Base-by-base conservation (phyloP, 2,888 invertebrate species). In the Nectonema munidae region DNA sequence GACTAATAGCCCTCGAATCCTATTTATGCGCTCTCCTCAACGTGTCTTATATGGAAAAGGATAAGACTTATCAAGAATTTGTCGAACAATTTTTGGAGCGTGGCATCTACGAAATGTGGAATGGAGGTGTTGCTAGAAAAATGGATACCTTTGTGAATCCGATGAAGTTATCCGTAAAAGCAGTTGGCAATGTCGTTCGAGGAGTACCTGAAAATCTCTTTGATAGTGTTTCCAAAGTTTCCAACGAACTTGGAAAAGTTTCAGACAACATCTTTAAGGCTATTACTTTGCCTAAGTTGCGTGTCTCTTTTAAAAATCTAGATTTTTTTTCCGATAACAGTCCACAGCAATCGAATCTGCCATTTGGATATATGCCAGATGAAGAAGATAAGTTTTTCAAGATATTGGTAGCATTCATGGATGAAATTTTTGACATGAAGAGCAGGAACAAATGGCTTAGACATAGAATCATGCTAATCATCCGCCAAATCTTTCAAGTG, bases 201-300 rank as follows among this genome's bases (percentile, higher is more conserved):
- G 69, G 71, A 37, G 71, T 76, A 63, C 77, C 79, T 1, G 77
- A 79, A 50, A 72, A 72, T 47, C 65, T 79, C 44, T 64, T 69
- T 21, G 73, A 68, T 46, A 73, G 74, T 0, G 69, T 77, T 1
- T 71, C 72, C 48, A 71, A 70, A 42, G 68, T 75, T 21, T 34
- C 35, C 11, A 20, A 34, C 19, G 20, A 5, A 11, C 6, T 34
- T 11, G 69, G 72, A 58, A 73, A 69, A 48, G 71, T 71, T 40
- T 63, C 73, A 44, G 69, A 68, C 32, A 70, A 69, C 56, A 68
- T 72, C 16, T 70, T 72, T 19, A 34, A n/a, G 25, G 6, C n/a
- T 25, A 9, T 25, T 25, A 25, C 9, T n/a, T n/a, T 25, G n/a
- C n/a, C n/a, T 25, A 25, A 25, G 25, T 25, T 6, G 9, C 9